Conservation (phyloP, 2,888 invertebrate genomes). For the Amaurobius ferox region DNA sequence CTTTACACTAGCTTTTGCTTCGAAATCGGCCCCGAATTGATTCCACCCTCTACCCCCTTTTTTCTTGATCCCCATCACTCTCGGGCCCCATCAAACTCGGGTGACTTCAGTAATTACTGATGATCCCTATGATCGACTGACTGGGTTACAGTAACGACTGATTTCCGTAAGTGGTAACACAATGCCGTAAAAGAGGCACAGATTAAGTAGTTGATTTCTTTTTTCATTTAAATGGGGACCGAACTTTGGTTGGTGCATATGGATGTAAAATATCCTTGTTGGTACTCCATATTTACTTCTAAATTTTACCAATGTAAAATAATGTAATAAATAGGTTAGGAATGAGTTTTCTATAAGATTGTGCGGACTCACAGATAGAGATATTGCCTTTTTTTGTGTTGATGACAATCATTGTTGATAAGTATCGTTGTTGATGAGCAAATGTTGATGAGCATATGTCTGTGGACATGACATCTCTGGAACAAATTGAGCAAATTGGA, state of each 20-base stretch:
- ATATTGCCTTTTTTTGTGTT: too few species aligned
- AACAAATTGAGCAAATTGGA: too few species aligned
- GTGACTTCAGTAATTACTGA: constrained; percentile 51
- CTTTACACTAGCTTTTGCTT: constrained; percentile 24
- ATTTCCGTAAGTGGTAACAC: background rate
- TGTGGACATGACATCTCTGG: too few species aligned
- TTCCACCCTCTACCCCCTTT: constrained; percentile 17
- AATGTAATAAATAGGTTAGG: too few species aligned
- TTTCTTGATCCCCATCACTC: constrained; percentile 24
- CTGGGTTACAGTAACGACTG: constrained; percentile 7
- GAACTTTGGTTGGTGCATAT: background rate
- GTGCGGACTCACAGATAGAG: too few species aligned
- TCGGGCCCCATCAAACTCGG: constrained; percentile 34
- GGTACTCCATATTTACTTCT: too few species aligned
- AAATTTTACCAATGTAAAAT: too few species aligned
- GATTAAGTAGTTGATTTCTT: constrained; percentile 14
- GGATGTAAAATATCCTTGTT: background rate
- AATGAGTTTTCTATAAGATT: too few species aligned
- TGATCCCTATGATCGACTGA: constrained; percentile 8
- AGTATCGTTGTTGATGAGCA: too few species aligned
- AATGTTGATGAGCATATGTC: too few species aligned
- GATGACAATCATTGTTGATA: too few species aligned
- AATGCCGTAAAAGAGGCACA: background rate
- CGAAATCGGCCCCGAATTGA: constrained; percentile 11
- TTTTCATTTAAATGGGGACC: background rate